phyloP scores from a whole-genome alignment of 2,888 invertebrate genomes.

The Siphlonurus alternatus region DNA sequence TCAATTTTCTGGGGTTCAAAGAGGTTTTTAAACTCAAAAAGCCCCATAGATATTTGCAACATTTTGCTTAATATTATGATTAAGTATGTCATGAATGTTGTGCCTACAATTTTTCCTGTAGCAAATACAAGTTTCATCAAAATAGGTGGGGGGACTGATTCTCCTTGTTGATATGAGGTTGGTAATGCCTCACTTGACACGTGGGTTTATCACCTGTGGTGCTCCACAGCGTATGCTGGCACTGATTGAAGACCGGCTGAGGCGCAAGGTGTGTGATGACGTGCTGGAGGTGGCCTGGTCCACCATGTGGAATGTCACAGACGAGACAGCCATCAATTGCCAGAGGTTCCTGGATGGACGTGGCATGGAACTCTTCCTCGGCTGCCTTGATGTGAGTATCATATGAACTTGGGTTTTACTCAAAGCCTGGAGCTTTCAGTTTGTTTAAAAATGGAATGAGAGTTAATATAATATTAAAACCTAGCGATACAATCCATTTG shows the following conservation, averaged over 20 bases:
- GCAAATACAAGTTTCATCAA: too few species aligned
- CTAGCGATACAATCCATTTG: too few species aligned
- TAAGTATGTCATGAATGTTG: too few species aligned
- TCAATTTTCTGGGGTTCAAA: too few species aligned
- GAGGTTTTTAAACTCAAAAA: too few species aligned
- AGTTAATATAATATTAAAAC: conserved; percentile 6
- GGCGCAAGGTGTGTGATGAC: conserved; percentile 70
- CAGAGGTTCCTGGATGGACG: conserved; percentile 69
- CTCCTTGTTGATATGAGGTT: too few species aligned
- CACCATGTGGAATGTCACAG: conserved; percentile 97
- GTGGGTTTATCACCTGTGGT: too few species aligned
- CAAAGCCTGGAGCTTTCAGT: neutral
- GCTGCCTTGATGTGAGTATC: conserved; percentile 59
- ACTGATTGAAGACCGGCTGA: conserved; percentile 66
- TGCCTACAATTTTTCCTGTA: too few species aligned
- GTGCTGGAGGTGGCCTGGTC: conserved; percentile 97
- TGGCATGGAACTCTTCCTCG: conserved; percentile 81
- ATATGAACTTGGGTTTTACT: conserved; percentile 11
- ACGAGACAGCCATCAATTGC: conserved; percentile 92
- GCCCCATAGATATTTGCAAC: too few species aligned
- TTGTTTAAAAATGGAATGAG: neutral
- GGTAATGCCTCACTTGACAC: too few species aligned
- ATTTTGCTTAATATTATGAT: too few species aligned
- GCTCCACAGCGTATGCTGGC: conserved; percentile 67
- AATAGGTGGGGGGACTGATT: too few species aligned